Conservation (phyloP, 2,797 vertebrate genomes). For the Crocodylus rhombifer region DNA sequence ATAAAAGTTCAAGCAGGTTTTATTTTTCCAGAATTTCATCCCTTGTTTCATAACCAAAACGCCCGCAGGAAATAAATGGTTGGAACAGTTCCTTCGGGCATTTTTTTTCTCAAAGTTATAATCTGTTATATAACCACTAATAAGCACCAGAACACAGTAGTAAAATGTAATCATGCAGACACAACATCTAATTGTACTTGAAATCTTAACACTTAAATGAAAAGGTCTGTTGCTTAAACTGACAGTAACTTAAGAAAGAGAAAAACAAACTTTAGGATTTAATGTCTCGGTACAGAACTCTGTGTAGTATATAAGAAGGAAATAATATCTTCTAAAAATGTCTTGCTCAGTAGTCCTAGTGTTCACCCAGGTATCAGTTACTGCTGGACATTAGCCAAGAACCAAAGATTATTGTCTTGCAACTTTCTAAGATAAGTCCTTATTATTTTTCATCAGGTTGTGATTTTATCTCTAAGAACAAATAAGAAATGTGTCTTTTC, state of each 20-base stretch:
- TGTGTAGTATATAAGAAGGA: background rate
- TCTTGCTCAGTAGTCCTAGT: background rate
- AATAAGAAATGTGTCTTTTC: background rate
- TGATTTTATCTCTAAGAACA: background rate
- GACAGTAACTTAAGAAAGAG: background rate
- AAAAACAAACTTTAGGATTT: background rate
- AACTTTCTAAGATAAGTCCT: background rate
- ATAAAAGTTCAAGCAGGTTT: background rate
- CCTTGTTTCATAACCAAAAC: background rate
- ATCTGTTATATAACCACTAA: background rate
- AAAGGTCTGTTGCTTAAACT: background rate
- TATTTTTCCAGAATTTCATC: background rate
- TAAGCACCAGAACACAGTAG: background rate
- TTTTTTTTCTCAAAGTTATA: background rate
- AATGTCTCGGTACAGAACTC: background rate
- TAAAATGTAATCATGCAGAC: constrained; percentile 21
- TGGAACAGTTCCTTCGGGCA: background rate
- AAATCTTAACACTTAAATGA: background rate
- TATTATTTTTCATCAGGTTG: background rate
- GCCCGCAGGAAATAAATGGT: background rate
- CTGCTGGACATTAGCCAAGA: background rate
- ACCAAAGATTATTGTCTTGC: background rate
- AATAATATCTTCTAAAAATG: background rate
- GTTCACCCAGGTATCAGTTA: background rate
- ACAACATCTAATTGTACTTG: background rate